phyloP scores from a whole-genome alignment of 2,797 vertebrate species.

The Acrocephalus scirpaceus region DNA sequence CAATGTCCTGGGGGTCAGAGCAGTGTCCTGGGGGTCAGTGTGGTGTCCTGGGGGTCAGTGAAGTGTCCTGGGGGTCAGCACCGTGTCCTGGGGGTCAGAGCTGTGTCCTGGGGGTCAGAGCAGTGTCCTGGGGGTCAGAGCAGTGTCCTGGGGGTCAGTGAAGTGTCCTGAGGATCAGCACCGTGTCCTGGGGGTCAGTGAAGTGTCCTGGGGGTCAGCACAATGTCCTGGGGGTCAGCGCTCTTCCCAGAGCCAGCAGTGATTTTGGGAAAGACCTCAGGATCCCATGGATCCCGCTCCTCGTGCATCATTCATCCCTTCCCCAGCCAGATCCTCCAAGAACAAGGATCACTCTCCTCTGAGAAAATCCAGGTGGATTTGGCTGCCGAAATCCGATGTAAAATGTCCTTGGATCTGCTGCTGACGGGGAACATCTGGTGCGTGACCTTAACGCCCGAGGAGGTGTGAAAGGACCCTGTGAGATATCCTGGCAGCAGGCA shows the following conservation, averaged over 20 bases:
- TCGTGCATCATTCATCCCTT: background rate
- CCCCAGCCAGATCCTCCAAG: background rate
- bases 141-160: too few relatives aligned
- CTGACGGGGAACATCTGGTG: slow-evolving; percentile 17
- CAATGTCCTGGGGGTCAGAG: too few relatives aligned
- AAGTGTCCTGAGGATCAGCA: too few relatives aligned
- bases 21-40: too few relatives aligned
- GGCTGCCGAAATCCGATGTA: background rate
- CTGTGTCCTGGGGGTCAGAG: too few relatives aligned
- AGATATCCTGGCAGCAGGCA: background rate
- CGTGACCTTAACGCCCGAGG: background rate
- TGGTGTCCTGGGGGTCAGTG: too few relatives aligned
- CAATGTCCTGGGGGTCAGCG: fast-evolving
- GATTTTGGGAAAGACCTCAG: background rate
- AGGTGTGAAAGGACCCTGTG: background rate
- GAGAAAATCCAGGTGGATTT: background rate
- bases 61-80: too few relatives aligned
- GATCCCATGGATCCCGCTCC: fast-evolving
- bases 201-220: background rate
- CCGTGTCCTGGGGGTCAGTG: too few relatives aligned
- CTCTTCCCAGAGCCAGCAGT: background rate
- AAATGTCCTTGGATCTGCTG: background rate
- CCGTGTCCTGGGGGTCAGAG: too few relatives aligned
- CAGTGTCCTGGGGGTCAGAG: too few relatives aligned
- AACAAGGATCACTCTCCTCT: fast-evolving